Evolutionary conservation across 2,797 vertebrate species (phyloP), one percentile per base, ranked within the genome.

Genomic region (Dromococcyx pavoninus): DNA sequence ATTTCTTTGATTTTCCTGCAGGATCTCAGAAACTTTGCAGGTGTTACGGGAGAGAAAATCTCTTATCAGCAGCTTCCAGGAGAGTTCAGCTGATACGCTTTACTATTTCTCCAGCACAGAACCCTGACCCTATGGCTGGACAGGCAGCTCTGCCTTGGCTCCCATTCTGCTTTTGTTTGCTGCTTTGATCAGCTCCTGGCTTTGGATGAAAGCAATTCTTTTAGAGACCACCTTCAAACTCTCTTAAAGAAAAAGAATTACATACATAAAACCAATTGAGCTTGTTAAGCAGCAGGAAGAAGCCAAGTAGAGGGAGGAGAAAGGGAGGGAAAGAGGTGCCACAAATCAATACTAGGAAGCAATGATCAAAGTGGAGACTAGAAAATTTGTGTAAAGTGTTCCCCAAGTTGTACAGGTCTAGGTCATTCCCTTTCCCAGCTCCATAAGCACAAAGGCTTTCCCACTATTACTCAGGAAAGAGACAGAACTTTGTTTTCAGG

Each of bases 21-120:
- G 86, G 76, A 96, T 86, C 92, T 96, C 95, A 90, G 96, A 97
- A 97, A 97, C 43, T 53, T 78, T 74, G 65, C 93, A 97, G 91
- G 95, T 96, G 94, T 71, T 86, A 60, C 27, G 82, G 23, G 27
- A 87, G 64, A 93, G 71, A 83, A 89, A 89, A 89, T 64, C 66
- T 51, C 72, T 64, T 77, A 77, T 13, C 87, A 94, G 70, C 10
- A 53, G 51, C 67, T 79, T 77, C 17, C 62, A 93, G 43, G n/a
- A 58, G 2, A 80, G 73, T 61, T 54, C 51, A 71, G 57, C 71
- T 70, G 64, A 76, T 53, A 37, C 12, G 22, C 54, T 66, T 84
- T 41, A 43, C 65, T 78, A 1, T 19, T 85, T 91, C 77, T 88
- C 46, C 78, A 65, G 60, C 43, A 16, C 50, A 86, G 86, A 62